Evolutionary conservation across 1,140 invertebrate genomes (phyloP).

Genomic region (Thaumatotibia leucotreta): DNA sequence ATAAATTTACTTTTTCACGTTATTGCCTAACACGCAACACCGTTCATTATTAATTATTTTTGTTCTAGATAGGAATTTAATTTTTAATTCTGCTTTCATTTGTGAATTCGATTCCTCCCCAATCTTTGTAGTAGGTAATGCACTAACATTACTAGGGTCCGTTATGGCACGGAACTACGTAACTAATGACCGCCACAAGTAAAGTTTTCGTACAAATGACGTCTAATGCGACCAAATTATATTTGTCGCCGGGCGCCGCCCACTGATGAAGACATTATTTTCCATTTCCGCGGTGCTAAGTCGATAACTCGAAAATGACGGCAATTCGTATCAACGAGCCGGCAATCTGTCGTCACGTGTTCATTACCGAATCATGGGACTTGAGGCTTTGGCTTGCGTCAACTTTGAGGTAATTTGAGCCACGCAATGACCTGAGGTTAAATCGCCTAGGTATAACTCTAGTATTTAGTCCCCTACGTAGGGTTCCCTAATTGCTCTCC

Average conservation of each 20-base stretch:
- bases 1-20: too few relatives aligned
- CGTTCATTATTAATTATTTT: too few relatives aligned
- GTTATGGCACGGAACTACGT: background rate
- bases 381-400: slow-evolving; percentile 21
- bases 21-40: too few relatives aligned
- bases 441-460: too few relatives aligned
- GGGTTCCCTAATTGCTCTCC: too few relatives aligned
- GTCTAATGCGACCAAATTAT: slow-evolving; percentile 66
- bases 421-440: background rate
- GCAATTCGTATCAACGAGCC: slow-evolving; percentile 49
- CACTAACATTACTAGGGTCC: too few relatives aligned
- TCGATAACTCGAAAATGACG: slow-evolving; percentile 74
- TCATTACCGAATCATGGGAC: slow-evolving; percentile 51
- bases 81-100: too few relatives aligned
- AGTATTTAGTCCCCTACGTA: too few relatives aligned
- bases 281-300: slow-evolving; percentile 69
- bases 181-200: slow-evolving; percentile 18
- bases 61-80: too few relatives aligned
- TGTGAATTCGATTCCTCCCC: too few relatives aligned
- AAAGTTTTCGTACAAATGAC: slow-evolving; percentile 55
- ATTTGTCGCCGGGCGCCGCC: slow-evolving; percentile 48
- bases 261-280: slow-evolving; percentile 72
- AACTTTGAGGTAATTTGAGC: slow-evolving; percentile 25
- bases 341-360: slow-evolving; percentile 40
- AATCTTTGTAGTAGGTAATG: too few relatives aligned